These are phyloP conservation scores for Salarias fasciatus DNA, from an alignment of 2,797 vertebrate genomes.

Conservation along the genomic window DNA sequence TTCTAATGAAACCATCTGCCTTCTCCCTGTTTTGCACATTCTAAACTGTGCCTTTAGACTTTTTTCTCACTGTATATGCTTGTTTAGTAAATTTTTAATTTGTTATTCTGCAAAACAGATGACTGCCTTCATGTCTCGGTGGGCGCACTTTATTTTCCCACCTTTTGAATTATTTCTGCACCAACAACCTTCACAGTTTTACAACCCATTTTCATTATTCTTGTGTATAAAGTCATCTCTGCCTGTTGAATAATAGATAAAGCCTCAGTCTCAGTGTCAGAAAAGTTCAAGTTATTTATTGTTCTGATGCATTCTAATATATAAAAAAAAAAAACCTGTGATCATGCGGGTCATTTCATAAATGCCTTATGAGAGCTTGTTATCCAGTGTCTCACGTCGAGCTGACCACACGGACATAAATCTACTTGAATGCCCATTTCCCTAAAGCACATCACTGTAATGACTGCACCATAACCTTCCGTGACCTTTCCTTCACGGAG, in stretches of 20 bases:
- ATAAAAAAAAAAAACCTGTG: neutral
- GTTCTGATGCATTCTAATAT: conserved; percentile 10
- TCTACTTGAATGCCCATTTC: conserved; percentile 19
- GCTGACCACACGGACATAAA: conserved; percentile 5
- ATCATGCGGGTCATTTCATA: neutral
- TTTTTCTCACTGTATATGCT: neutral
- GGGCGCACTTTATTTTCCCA: neutral
- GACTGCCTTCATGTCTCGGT: neutral
- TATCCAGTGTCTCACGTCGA: neutral
- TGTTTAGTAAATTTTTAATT: conserved; percentile 1
- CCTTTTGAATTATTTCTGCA: conserved; percentile 3
- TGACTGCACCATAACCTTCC: conserved; percentile 30
- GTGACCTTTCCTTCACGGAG: conserved; percentile 59
- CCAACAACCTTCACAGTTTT: conserved; percentile 17
- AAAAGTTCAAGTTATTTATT: conserved; percentile 8
- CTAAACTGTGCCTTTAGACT: neutral
- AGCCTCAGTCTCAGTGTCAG: conserved; percentile 18
- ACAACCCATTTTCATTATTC: conserved; percentile 8
- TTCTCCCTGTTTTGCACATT: neutral
- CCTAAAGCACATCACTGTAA: conserved; percentile 26
- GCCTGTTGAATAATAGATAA: conserved; percentile 36
- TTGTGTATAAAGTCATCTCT: conserved; percentile 4
- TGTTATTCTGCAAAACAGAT: conserved; percentile 7
- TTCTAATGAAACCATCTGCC: too few relatives aligned
- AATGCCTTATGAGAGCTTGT: neutral